These are phyloP conservation scores for Silurus aristotelis DNA, from an alignment of 2,797 vertebrate genomes.

Conservation along the genomic window DNA sequence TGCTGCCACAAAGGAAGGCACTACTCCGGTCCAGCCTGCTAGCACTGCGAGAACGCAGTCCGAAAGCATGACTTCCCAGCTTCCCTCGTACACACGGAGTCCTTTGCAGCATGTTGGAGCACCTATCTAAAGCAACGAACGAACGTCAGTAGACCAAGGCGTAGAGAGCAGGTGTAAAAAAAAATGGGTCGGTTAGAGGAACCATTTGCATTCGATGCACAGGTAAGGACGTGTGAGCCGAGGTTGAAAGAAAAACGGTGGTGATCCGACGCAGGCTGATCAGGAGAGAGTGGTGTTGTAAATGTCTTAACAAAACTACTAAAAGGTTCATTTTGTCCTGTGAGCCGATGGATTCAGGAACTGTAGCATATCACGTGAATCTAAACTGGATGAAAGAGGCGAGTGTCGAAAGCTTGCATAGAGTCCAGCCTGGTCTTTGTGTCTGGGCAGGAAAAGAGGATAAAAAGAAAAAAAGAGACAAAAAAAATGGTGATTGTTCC, in stretches of 20 bases:
- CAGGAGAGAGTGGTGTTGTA: conserved; percentile 33
- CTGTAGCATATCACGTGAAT: conserved; percentile 46
- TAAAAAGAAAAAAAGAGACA: conserved; percentile 4
- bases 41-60: background rate
- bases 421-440: conserved; percentile 50
- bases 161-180: conserved; percentile 34
- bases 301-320: conserved; percentile 45
- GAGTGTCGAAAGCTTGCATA: conserved; percentile 61
- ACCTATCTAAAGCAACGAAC: conserved; percentile 22
- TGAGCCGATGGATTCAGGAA: conserved; percentile 46
- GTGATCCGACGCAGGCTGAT: conserved; percentile 24
- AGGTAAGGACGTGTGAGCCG: background rate
- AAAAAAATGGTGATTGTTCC: conserved; percentile 7
- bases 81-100: background rate
- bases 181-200: conserved; percentile 29
- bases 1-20: conserved; percentile 41
- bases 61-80: background rate
- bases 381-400: conserved; percentile 47
- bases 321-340: conserved; percentile 45
- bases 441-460: conserved; percentile 16
- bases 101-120: conserved; percentile 37
- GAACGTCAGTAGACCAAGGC: conserved; percentile 25
- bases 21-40: conserved; percentile 34
- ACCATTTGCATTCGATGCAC: background rate
- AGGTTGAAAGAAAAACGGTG: conserved; percentile 17